A percentile compares a stretch with the other conserved stretches of the same genome.
Conservation (phyloP, 2,113 vertebrate species). For the Colinus virginianus region DNA sequence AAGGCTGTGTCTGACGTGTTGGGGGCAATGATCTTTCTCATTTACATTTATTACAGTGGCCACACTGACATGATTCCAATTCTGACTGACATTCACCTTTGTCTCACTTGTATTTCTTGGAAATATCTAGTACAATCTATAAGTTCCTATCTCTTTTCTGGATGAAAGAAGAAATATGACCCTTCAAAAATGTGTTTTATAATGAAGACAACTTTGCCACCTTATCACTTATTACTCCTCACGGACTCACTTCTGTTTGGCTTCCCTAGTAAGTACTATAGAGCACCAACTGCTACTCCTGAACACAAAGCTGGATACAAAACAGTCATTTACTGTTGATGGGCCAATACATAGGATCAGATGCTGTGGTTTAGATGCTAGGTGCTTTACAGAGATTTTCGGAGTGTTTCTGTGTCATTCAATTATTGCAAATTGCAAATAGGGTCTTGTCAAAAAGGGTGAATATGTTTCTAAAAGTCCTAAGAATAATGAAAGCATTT, state of each 20-base stretch:
- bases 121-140: background rate
- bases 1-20: background rate
- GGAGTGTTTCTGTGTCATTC: constrained; percentile 8
- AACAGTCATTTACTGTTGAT: background rate
- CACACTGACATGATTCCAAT: background rate
- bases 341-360: background rate
- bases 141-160: background rate
- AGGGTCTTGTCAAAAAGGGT: background rate
- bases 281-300: background rate
- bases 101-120: background rate
- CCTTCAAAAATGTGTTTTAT: background rate
- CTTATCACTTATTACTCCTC: background rate
- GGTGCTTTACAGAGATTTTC: background rate
- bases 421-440: background rate
- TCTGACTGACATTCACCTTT: background rate
- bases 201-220: background rate
- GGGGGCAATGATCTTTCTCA: background rate
- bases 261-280: background rate
- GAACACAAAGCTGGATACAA: background rate
- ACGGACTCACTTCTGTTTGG: background rate
- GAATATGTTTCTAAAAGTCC: background rate
- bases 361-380: background rate
- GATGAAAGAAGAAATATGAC: background rate
- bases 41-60: background rate
- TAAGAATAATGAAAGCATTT: background rate